Evolutionary conservation across 2,797 vertebrate genomes (phyloP).

Genomic region (Decapterus maruadsi): DNA sequence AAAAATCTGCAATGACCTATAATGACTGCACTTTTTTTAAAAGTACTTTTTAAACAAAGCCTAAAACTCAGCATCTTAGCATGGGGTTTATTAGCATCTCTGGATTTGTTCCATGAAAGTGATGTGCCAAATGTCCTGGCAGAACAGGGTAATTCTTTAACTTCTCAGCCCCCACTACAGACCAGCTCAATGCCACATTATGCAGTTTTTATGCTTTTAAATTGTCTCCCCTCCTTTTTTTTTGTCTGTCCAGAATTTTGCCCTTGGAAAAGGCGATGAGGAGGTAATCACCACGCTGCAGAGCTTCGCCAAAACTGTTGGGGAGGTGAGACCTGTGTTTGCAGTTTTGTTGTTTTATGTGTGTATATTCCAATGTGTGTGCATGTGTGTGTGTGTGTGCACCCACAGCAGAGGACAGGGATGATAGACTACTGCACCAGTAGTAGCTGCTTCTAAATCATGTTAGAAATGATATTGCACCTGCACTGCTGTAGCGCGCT

Average conservation of each 20-base stretch:
- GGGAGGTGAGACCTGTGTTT: conserved; percentile 89
- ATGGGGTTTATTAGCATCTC: conserved; percentile 28
- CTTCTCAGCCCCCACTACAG: neutral
- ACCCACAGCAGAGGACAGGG: neutral
- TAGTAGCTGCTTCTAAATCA: conserved; percentile 33
- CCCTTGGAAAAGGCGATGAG: conserved; percentile 97
- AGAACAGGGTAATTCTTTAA: conserved; percentile 16
- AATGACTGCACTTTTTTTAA: conserved; percentile 14
- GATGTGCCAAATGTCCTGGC: conserved; percentile 36
- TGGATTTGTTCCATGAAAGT: conserved; percentile 33
- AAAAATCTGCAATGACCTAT: conserved; percentile 16
- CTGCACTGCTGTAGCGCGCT: neutral
- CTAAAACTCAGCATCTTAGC: conserved; percentile 29
- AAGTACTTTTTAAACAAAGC: conserved; percentile 24
- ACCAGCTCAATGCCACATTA: conserved; percentile 10
- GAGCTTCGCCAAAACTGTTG: conserved; percentile 93
- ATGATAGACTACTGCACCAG: conserved; percentile 23
- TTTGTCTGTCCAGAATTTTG: conserved; percentile 91
- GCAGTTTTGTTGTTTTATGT: conserved; percentile 22
- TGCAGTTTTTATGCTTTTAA: conserved; percentile 33
- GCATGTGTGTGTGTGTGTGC: neutral
- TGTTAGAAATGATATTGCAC: conserved; percentile 40
- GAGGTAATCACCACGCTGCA: conserved; percentile 96
- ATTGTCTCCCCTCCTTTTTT: conserved; percentile 6
- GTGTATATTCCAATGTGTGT: neutral